Conservation (phyloP, 2,797 vertebrate genomes). For the Hyperoplus lanceolatus region DNA sequence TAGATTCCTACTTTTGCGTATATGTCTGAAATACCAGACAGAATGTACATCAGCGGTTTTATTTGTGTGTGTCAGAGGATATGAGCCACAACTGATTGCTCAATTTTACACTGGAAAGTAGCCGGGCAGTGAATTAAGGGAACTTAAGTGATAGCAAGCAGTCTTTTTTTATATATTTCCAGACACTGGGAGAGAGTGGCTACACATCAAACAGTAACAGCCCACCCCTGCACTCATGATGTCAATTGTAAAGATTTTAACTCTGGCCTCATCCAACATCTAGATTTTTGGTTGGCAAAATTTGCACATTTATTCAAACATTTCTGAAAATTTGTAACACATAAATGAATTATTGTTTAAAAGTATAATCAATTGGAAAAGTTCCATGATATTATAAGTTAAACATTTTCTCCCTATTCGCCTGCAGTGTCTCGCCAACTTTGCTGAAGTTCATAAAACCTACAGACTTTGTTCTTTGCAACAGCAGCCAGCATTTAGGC, state of each 20-base stretch:
- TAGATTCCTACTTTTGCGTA: slow-evolving; percentile 37
- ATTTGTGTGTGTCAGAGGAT: slow-evolving; percentile 66
- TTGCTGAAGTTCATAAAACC: background rate
- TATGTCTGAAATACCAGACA: slow-evolving; percentile 22
- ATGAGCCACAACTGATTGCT: slow-evolving; percentile 35
- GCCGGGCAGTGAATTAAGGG: slow-evolving; percentile 8
- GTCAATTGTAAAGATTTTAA: too few relatives aligned
- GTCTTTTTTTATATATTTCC: background rate
- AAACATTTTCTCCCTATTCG: too few relatives aligned
- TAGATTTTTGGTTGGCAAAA: too few relatives aligned
- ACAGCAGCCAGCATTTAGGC: slow-evolving; percentile 1
- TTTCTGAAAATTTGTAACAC: too few relatives aligned
- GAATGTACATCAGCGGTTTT: slow-evolving; percentile 33
- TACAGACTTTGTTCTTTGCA: background rate
- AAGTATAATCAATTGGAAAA: too few relatives aligned
- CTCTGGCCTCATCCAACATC: too few relatives aligned
- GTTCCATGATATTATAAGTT: too few relatives aligned
- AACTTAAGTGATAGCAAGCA: background rate
- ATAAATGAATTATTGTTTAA: too few relatives aligned
- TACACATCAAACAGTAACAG: background rate
- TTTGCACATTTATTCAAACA: too few relatives aligned
- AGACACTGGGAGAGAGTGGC: too few relatives aligned
- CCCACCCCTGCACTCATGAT: background rate
- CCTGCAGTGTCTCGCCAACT: background rate
- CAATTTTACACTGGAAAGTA: slow-evolving; percentile 23